phyloP scores from a whole-genome alignment of 2,888 invertebrate species.

The Drosophila silvestris region DNA sequence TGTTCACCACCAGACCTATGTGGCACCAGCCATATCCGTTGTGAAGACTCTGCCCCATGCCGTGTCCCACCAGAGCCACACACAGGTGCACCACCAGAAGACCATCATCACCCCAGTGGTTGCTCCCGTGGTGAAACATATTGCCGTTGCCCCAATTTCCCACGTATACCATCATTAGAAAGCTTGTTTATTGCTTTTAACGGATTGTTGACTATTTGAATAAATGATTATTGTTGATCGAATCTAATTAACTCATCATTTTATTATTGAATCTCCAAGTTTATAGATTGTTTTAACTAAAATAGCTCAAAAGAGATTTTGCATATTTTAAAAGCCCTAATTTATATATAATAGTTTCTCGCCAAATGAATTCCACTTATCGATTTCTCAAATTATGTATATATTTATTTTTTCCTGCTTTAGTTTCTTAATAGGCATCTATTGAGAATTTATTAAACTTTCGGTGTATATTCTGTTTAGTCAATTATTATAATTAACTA shows the following conservation, averaged over 20 bases:
- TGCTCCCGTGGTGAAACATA: slow-evolving; percentile 51
- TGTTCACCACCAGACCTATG: slow-evolving; percentile 47
- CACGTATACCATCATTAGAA: slow-evolving; percentile 70
- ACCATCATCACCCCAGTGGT: slow-evolving; percentile 60
- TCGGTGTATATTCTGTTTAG: not conserved
- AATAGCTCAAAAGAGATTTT: not conserved
- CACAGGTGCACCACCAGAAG: slow-evolving; percentile 73
- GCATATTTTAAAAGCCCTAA: not conserved
- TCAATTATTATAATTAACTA: not conserved
- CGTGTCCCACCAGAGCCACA: slow-evolving; percentile 78
- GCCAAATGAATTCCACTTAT: not conserved
- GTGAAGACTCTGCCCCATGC: slow-evolving; percentile 59
- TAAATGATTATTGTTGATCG: slow-evolving; percentile 56
- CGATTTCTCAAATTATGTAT: not conserved
- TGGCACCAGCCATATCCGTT: slow-evolving; percentile 41
- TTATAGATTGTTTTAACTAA: not conserved
- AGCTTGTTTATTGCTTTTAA: not conserved
- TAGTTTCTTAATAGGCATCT: not conserved
- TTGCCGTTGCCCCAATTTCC: slow-evolving; percentile 66
- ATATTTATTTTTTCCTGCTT: not conserved
- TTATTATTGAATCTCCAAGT: not conserved
- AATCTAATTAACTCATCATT: not conserved
- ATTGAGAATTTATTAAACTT: not conserved
- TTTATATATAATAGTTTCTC: too few relatives aligned
- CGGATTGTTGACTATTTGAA: slow-evolving; percentile 58